These are phyloP conservation scores for Drosophila kanekoi DNA, from an alignment of 2,888 invertebrate genomes.

Conservation along the genomic window DNA sequence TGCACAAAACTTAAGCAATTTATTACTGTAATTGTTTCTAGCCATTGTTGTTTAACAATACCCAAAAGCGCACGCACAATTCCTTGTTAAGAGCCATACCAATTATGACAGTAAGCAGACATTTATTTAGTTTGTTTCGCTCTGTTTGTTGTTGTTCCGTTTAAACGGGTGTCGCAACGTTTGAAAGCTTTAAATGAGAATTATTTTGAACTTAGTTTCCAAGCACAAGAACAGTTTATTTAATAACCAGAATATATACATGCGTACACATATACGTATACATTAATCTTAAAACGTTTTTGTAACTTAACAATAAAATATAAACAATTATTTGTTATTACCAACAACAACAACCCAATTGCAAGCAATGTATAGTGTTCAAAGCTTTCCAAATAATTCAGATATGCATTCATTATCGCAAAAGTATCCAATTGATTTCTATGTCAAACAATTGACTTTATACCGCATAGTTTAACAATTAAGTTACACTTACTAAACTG, in stretches of 20 bases:
- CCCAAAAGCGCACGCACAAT: constrained; percentile 33
- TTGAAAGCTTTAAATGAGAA: constrained; percentile 46
- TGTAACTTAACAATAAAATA: constrained; percentile 36
- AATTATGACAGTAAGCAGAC: constrained; percentile 25
- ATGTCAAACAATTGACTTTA: constrained; percentile 34
- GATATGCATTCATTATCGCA: constrained; percentile 6
- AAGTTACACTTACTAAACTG: constrained; percentile 21
- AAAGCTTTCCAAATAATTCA: constrained; percentile 45
- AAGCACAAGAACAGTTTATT: constrained; percentile 19
- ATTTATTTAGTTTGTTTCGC: constrained; percentile 19
- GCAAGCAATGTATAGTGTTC: constrained; percentile 19
- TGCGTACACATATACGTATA: constrained; percentile 14
- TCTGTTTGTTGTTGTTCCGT: constrained; percentile 25
- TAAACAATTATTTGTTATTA: constrained; percentile 26
- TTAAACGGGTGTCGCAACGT: constrained; percentile 24
- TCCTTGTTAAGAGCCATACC: constrained; percentile 37
- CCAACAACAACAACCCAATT: constrained; percentile 14
- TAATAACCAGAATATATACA: constrained; percentile 19
- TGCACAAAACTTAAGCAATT: constrained; percentile 58
- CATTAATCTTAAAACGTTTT: constrained; percentile 19
- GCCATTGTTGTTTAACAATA: constrained; percentile 16
- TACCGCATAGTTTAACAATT: constrained; percentile 2
- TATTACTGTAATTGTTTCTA: constrained; percentile 29
- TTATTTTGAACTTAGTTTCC: constrained; percentile 40
- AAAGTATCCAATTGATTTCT: constrained; percentile 12